Evolutionary conservation across 2,797 vertebrate genomes (phyloP).

Genomic region (Trichosurus vulpecula): DNA sequence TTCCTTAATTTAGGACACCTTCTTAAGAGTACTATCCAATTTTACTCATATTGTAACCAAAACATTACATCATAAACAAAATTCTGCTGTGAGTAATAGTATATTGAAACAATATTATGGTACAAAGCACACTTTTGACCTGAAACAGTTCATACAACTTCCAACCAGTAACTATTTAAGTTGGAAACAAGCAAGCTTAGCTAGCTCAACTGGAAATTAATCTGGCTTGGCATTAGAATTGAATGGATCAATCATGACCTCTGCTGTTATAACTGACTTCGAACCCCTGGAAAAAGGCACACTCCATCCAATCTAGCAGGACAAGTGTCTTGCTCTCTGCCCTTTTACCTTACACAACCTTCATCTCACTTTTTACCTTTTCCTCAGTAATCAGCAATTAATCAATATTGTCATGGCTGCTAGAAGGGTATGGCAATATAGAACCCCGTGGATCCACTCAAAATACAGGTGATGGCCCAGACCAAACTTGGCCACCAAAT

Average conservation of each 20-base stretch:
- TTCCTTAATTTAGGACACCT: not conserved
- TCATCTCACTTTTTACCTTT: not conserved
- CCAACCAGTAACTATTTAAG: not conserved
- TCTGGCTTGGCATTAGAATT: not conserved
- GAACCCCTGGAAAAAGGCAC: not conserved
- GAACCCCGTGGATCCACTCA: not conserved
- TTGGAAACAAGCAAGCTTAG: not conserved
- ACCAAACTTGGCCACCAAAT: not conserved
- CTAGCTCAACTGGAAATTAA: not conserved
- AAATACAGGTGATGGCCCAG: not conserved
- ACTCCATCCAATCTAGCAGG: not conserved
- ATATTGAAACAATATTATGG: not conserved
- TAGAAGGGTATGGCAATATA: not conserved
- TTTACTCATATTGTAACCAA: not conserved
- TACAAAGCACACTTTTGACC: not conserved
- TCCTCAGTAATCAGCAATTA: not conserved
- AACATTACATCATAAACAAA: not conserved
- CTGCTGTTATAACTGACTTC: not conserved
- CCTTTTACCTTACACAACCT: no score
- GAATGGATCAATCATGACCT: not conserved
- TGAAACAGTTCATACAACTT: not conserved
- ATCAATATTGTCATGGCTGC: not conserved
- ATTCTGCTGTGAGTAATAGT: not conserved
- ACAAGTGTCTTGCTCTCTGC: not conserved
- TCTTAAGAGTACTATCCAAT: not conserved